Evolutionary conservation across 2,113 vertebrate species (phyloP), one percentile per base, ranked within the genome.

Genomic region (Pelmatolapia mariae): DNA sequence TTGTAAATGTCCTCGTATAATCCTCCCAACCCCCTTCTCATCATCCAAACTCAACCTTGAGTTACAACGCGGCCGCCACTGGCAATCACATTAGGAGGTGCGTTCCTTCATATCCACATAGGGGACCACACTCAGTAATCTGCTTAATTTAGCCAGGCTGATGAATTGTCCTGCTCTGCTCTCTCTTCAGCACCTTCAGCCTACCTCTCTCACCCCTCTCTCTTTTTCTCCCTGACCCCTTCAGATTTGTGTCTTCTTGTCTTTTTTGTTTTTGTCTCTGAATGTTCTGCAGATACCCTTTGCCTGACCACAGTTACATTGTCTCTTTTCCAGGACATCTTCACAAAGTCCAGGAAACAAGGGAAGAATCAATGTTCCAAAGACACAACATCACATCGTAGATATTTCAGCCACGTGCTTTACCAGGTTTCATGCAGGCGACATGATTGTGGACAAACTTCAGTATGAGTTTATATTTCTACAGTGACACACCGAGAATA

Each of bases 61-160:
- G 88, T 91, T 93, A 95, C 91, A 91, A 91, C 76, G 54, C 45
- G 57, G 66, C 89, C 66, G 91, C 90, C 86, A 84, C 92, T 84
- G 89, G 92, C 94, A 95, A 95, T 96, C 93, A 95, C 89, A 95
- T 93, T 95, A 94, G 95, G 93, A 95, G 93, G 90, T 26, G 87
- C 81, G 89, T 92, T 91, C 89, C 93, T 90, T 93, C 89, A 90
- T 92, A 91, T 95, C 93, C 89, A 83, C 83, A 90, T 86, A 85
- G 88, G 89, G 85, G 85, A 90, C 52, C 89, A 93, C 87, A 68
- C 87, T 93, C 91, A 83, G 89, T 92, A 95, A 95, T 95, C 93
- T 94, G 68, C 87, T 90, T 95, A 95, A 95, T 96, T 95, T 92
- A 94, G 86, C 89, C 84, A 89, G 88, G 91, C 94, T 92, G 92